Base-by-base conservation (phyloP, 1,140 invertebrate genomes). In the Lineus longissimus region DNA sequence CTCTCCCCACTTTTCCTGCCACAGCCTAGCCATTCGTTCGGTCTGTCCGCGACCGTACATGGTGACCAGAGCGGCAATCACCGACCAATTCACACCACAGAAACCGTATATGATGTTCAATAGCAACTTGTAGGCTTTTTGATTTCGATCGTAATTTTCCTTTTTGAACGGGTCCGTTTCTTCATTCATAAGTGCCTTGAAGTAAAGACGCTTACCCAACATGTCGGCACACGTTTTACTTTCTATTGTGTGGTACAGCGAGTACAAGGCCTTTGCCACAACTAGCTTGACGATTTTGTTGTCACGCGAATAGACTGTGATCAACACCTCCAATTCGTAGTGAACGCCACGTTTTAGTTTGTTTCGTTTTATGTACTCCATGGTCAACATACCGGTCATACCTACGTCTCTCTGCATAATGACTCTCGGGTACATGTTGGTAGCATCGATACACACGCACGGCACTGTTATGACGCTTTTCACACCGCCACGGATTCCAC, bases 81-180 rank as follows among this genome's bases (percentile, higher is more conserved):
- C 19, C 4, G 6, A 6, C 47, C n/a, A 51, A 19, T 4, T 7
- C 19, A 51, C 6, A n/a, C 47, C 47, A n/a, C 47, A 51, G 25
- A 7, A 51, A 9, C 47, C 47, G 25, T 51, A 51, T 6, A 51
- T n/a, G 6, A 51, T n/a, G n/a, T 51, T 51, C 47, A 51, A 27
- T 27, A 51, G 4, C 4, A 51, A n/a, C 25, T 51, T 51, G n/a
- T 23, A 51, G 4, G 47, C n/a, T 27, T 51, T 51, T 51, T 51
- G 47, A 7, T n/a, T 4, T 51, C n/a, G 47, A n/a, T 51, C n/a
- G 47, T 51, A 51, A 4, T 4, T 7, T 19, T 19, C 47, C 47
- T 51, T 51, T n/a, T n/a, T 51, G 47, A 7, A 51, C 6, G 47
- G 47, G n/a, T 51, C 47, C 25, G n/a, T 51, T n/a, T 51, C 47